Evolutionary conservation across 2,888 invertebrate genomes (phyloP).

Genomic region (Leptodirus hochenwartii): DNA sequence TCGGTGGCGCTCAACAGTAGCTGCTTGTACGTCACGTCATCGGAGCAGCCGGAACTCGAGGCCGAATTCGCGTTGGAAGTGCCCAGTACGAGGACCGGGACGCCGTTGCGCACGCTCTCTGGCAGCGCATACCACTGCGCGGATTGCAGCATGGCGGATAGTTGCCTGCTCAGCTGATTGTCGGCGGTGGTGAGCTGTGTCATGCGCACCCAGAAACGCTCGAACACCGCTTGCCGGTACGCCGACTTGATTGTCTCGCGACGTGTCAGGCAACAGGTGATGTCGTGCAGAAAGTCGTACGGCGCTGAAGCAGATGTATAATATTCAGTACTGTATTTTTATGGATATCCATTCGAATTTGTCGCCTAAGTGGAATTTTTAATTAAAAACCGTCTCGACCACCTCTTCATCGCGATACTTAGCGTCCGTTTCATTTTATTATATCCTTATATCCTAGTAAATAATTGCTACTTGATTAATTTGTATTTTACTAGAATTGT

Average conservation of each 20-base stretch:
- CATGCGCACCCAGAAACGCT: constrained; percentile 43
- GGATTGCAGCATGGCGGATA: constrained; percentile 44
- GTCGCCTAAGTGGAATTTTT: too few relatives aligned
- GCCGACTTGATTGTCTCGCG: constrained; percentile 41
- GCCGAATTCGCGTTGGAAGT: too few relatives aligned
- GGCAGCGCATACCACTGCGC: constrained; percentile 46
- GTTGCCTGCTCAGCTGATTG: constrained; percentile 42
- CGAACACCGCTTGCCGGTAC: constrained; percentile 45
- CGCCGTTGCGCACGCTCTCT: constrained; percentile 47
- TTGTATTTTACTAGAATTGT: too few relatives aligned
- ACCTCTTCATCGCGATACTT: too few relatives aligned
- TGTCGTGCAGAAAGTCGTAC: constrained; percentile 58
- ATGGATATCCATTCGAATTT: too few relatives aligned
- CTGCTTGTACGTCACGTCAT: too few relatives aligned
- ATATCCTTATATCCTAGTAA: too few relatives aligned
- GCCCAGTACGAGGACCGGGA: constrained; percentile 43
- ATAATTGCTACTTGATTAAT: too few relatives aligned
- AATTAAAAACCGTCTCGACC: too few relatives aligned
- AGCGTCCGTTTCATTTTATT: too few relatives aligned
- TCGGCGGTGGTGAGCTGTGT: constrained; percentile 47
- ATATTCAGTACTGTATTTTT: constrained; percentile 2
- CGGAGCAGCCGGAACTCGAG: too few relatives aligned
- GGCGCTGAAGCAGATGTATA: constrained; percentile 30
- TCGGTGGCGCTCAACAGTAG: too few relatives aligned
- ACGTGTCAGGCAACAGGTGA: constrained; percentile 39